Conservation (phyloP, 2,888 invertebrate genomes). For the Horisme vitalbata region DNA sequence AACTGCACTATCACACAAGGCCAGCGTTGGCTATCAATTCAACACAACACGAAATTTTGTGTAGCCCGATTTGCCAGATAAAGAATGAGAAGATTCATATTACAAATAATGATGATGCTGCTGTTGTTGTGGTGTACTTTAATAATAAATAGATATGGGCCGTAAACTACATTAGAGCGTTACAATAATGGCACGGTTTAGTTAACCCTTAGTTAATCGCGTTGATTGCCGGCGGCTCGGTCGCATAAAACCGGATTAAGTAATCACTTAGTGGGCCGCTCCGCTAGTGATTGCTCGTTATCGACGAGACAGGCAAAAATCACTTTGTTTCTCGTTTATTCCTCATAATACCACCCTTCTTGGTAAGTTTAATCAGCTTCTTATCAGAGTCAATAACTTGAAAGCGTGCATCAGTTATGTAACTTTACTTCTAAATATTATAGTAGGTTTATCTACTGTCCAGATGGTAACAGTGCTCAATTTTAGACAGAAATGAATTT, state of each 20-base stretch:
- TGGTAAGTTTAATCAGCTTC: neutral
- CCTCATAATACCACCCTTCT: neutral
- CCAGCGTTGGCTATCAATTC: too few relatives aligned
- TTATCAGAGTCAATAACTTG: neutral
- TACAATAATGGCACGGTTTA: slow-evolving; percentile 57
- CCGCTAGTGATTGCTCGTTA: slow-evolving; percentile 43
- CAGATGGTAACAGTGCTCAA: slow-evolving; percentile 5
- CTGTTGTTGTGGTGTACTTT: slow-evolving; percentile 4
- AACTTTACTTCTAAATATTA: too few relatives aligned
- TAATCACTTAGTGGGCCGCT: slow-evolving; percentile 70
- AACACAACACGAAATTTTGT: too few relatives aligned
- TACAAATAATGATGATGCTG: neutral
- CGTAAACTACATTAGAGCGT: slow-evolving; percentile 31
- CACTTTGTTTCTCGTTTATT: slow-evolving; percentile 13
- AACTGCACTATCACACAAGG: too few relatives aligned
- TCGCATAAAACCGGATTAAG: slow-evolving; percentile 59
- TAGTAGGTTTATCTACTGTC: too few relatives aligned
- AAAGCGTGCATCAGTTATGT: too few relatives aligned
- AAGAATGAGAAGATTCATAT: too few relatives aligned
- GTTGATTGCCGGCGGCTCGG: slow-evolving; percentile 63
- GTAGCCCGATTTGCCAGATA: too few relatives aligned
- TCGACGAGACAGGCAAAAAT: slow-evolving; percentile 21
- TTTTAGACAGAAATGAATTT: neutral
- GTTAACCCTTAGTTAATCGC: slow-evolving; percentile 71
- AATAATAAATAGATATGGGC: slow-evolving; percentile 26